Base-by-base conservation (phyloP, 2,888 invertebrate genomes). In the Melanargia galathea region DNA sequence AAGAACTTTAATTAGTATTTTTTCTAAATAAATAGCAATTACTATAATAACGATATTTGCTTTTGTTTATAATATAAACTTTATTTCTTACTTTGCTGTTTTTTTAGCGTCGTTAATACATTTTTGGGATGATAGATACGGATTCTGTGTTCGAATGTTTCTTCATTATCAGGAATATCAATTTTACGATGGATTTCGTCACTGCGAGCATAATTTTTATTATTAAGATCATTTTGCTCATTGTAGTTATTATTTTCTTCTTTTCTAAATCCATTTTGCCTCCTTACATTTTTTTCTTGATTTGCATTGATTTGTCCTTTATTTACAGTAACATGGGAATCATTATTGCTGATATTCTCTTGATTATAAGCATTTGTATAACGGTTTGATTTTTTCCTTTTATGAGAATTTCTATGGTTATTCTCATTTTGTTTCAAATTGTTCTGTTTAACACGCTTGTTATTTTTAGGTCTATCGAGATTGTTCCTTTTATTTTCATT, bases 61-160 rank as follows among this genome's bases (percentile, higher is more conserved):
- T 52, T 48, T 30, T 10, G 30, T 10, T 30, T 35, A 20, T n/a
- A 33, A 4, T 35, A 11, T n/a, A 20, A 20, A 52, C 13, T 46
- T 16, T 3, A 45, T 10, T 20, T 22, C 35, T 57, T 11, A 20
- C 11, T 30, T n/a, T 40, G 33, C 33, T 49, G 24, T 24, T 56
- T 33, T 60, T 52, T 46, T 30, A 59, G 18, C 24, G 26, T 62
- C 49, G 61, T 16, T 26, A 48, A 16, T 40, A 64, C 40, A 60
- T 38, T 24, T 49, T 63, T 65, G 0, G 70, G 68, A 46, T 70
- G 70, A 40, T 63, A 55, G n/a, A 70, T 65, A n/a, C 60, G 63
- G 38, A 70, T 70, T 35, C 61, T 63, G 54, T 70, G 70, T 48
- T 70, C 63, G 26, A 60, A 70, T 46, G 54, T 63, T 22, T 63